Evolutionary conservation across 2,797 vertebrate species (phyloP), one percentile per base, ranked within the genome.

Genomic region (Malacoctenus gilli): DNA sequence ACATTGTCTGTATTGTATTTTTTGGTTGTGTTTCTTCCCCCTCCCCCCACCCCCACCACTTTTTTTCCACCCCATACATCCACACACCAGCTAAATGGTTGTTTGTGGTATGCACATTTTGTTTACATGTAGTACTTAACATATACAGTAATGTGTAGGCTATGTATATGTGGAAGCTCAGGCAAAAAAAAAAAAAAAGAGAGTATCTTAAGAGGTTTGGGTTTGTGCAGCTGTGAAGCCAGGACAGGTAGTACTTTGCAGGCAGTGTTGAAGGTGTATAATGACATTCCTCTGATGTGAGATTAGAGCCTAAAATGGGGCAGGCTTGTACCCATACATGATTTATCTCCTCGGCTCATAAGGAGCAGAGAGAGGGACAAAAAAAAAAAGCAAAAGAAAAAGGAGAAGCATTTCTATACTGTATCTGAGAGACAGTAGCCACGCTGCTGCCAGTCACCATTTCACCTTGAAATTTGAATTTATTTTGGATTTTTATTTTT

Each of bases 81-180:
- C 80, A 80, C 84, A 65, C 78, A 46, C 83, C 81, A 85, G 78
- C 75, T 88, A 87, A 82, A 84, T 80, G 86, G 85, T 84, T 28
- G 66, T 49, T 68, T 84, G 88, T 89, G 87, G 85, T 79, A 67
- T 85, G 72, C 80, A 82, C 77, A 82, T 84, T 81, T 77, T 87
- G 87, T 91, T 91, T 90, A 88, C 87, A 90, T 82, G 56, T 67
- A 86, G 69, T 85, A 78, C 73, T 74, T 81, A 66, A 63, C 59
- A 80, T 75, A 71, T 55, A 49, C 38, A 79, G 43, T 66, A 31
- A n/a, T 65, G 38, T 63, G 49, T 49, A 73, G 59, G 80, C 52
- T 79, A 59, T 79, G 71, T 85, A 79, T 81, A 66, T 78, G 67
- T 82, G 72, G 60, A 84, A 76, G 85, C 87, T 88, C 86, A 88